Base-by-base conservation (phyloP, 2,113 vertebrate species). In the Carassius gibelio region DNA sequence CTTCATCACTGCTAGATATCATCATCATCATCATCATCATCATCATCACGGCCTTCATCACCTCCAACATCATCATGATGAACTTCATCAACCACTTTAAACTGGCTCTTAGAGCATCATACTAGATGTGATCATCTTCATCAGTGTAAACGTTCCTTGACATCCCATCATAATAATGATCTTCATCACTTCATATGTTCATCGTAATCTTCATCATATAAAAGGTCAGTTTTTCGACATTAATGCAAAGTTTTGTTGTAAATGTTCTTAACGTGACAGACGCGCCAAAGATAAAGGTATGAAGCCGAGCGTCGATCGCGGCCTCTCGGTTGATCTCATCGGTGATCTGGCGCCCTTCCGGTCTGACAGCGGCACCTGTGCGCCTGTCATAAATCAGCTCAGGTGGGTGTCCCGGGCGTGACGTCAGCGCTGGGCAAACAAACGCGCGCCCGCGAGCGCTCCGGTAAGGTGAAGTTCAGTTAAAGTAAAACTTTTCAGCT, bases 371-470 rank as follows among this genome's bases (percentile, higher is more conserved):
- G 76, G 76, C 78, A 81, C 59, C 78, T 81, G 78, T 66, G 38
- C 78, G n/a, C 23, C 50, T 15, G 17, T 10, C 62, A 69, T 61
- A 61, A 38, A 45, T 48, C 84, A 69, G 64, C 90, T 90, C 61
- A 74, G 85, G 79, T 84, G 83, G 80, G 76, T 23, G 82, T 85
- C 85, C 84, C 50, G 4, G 62, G 59, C 52, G 85, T 85, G 80
- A 82, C 80, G 80, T 82, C 64, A 94, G 87, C 94, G 93, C 94
- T 95, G 93, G 94, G 95, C 94, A 97, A 97, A 91, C 91, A 89
- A 95, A 93, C 93, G 93, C 94, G 93, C 88, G 89, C 90, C 85
- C 93, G 89, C 90, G 88, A 87, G 86, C 71, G 71, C 77, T 82
- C 81, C 61, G 87, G 89, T 78, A 86, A 87, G 86, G 85, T 88